These are phyloP conservation scores for Athalia rosae DNA, from an alignment of 2,888 invertebrate species.

Conservation along the genomic window DNA sequence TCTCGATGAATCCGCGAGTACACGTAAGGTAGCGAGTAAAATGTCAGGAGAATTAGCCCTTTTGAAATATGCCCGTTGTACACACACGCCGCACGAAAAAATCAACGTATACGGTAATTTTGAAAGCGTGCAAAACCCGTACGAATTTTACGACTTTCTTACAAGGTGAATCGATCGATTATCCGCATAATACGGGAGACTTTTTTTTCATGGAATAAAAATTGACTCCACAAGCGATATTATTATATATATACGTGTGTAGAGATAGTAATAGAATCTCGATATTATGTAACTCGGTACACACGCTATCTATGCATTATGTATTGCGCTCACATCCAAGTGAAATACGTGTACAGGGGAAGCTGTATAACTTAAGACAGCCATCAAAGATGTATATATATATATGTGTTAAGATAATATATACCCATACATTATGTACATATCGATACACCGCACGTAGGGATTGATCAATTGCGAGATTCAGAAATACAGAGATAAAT, in stretches of 20 bases:
- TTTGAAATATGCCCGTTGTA: neutral
- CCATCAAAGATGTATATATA: neutral
- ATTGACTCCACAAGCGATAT: neutral
- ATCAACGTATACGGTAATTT: neutral
- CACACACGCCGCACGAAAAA: neutral
- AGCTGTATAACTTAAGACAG: neutral
- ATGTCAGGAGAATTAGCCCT: slow-evolving; percentile 12
- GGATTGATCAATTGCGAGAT: neutral
- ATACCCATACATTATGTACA: neutral
- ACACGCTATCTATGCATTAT: slow-evolving; percentile 39
- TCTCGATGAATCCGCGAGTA: neutral
- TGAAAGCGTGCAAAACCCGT: neutral
- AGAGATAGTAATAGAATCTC: slow-evolving; percentile 31
- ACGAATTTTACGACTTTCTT: slow-evolving; percentile 28
- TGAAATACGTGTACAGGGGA: neutral
- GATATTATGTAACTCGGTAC: slow-evolving; percentile 32
- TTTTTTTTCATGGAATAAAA: slow-evolving; percentile 10
- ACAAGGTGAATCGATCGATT: slow-evolving; percentile 38
- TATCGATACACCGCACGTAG: slow-evolving; percentile 6
- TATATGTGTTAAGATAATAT: neutral
- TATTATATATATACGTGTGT: slow-evolving; percentile 16
- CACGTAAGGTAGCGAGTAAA: slow-evolving; percentile 7
- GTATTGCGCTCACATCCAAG: slow-evolving; percentile 31
- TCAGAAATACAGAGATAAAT: slow-evolving; percentile 27
- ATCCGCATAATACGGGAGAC: slow-evolving; percentile 5